Percentiles rank a stretch among this genome's conserved stretches.
These are phyloP conservation scores for Anastatus disparis DNA, from an alignment of 1,140 invertebrate genomes.

Conservation along the genomic window DNA sequence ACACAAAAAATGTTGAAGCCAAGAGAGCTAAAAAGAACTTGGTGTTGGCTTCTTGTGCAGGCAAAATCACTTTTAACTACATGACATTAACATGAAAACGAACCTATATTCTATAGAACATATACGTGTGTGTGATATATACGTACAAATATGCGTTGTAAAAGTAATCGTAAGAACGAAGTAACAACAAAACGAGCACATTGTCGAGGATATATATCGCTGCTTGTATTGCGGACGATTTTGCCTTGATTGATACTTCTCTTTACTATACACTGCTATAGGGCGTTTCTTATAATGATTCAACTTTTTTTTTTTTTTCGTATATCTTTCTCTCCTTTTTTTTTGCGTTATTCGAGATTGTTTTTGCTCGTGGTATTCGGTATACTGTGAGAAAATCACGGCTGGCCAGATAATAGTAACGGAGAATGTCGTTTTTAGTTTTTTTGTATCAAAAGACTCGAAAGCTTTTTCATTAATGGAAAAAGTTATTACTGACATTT, in stretches of 20 bases:
- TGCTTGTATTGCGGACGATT: neutral
- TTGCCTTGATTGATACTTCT: slow-evolving; percentile 21
- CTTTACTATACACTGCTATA: too few relatives aligned
- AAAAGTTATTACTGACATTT: neutral
- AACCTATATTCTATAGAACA: neutral
- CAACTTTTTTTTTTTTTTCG: neutral
- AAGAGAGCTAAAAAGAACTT: too few relatives aligned
- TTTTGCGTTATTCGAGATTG: too few relatives aligned
- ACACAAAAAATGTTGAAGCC: slow-evolving; percentile 53
- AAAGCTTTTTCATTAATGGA: neutral
- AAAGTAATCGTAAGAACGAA: too few relatives aligned
- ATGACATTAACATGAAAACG: slow-evolving; percentile 22
- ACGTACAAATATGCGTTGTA: too few relatives aligned
- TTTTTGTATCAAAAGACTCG: neutral
- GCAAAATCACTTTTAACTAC: slow-evolving; percentile 40
- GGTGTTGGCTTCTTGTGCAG: slow-evolving; percentile 42
- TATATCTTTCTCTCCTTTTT: too few relatives aligned
- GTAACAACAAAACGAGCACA: too few relatives aligned
- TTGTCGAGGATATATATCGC: too few relatives aligned
- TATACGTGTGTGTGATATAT: neutral
- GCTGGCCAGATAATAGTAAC: too few relatives aligned
- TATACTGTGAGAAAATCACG: slow-evolving; percentile 1
- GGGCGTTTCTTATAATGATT: neutral
- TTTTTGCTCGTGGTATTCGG: neutral
- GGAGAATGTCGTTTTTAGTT: neutral